Base-by-base conservation (phyloP, 2,888 invertebrate genomes). In the Anoplius nigerrimus region DNA sequence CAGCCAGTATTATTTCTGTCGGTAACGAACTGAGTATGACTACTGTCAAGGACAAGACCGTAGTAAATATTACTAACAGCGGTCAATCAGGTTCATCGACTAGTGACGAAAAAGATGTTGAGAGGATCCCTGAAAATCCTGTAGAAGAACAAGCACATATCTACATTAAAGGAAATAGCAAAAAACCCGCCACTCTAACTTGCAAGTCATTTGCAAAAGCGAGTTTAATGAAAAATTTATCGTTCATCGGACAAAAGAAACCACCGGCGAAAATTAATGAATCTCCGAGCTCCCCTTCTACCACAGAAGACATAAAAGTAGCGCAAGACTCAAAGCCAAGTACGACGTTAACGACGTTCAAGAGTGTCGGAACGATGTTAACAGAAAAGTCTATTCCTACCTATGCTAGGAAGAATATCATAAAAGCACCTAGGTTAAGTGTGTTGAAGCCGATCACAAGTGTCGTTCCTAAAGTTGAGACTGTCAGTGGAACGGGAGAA, bases 381-480 rank as follows among this genome's bases (percentile, higher is more conserved):
- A 62, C 74, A 4, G 74, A 74, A 11, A 73, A 57, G 62, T 68
- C 79, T 0, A 64, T 75, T 56, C 24, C 66, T 11, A 76, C 53
- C 63, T 82, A 80, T 20, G 20, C 65, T 0, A 74, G 76, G 15
- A 85, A 81, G 22, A 72, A 78, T 56, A 74, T 85, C 0, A 74
- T 85, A 51, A 84, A 84, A 67, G 82, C 83, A 2, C 74, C 85
- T 0, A 78, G 76, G 18, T 61, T 85, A 2, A 84, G 77, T 48
- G 72, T 84, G 4, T 45, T 83, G 24, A 80, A 79, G 27, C 53
- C 73, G 4, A 63, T 46, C 0, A 27, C 51, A 1, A 71, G 52
- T 27, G 6, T 62, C 11, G 45, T 64, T 15, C 13, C 64, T 2
- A 77, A 76, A 22, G 3, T 45, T 0, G 68, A 72, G n/a, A 0